Evolutionary conservation across 2,888 invertebrate genomes (phyloP), one percentile per base, ranked within the genome.

Genomic region (Rhingia campestris): DNA sequence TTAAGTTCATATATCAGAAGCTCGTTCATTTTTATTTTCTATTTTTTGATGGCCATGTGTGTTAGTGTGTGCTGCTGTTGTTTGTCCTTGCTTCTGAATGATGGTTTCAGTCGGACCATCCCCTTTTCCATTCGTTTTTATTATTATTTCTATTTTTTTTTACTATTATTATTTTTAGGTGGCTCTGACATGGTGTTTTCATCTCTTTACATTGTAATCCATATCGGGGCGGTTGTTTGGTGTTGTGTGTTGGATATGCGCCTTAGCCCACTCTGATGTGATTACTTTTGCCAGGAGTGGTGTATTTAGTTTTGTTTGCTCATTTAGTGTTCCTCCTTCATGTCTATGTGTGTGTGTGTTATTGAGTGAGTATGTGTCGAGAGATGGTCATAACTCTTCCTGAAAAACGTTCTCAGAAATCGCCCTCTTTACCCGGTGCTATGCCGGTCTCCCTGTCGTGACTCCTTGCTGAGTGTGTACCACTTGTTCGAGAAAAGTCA

Each of bases 1-100:
- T 86, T 81, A 49, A 82, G 82, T 84, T 75, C 82, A 84, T 86
- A 86, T 84, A 86, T 86, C 81, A 86, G 80, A 77, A 81, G 58
- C 51, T 70, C 67, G 66, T 69, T 74, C 67, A 54, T 67, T 73
- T 67, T 77, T 63, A 69, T 70, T 74, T 73, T 81, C 51, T 49
- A 53, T 70, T 47, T 53, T 67, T 37, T 33, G 22, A 22, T 37
- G 4, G 3, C 39, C 5, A 0, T 30, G 30, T 33, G 22, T 39
- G 3, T 14, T 56, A 5, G 6, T 75, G 12, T 5, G 6, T 64
- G 37, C 5, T 58, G 58, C 10, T 64, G 37, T 7, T 58, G 58
- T 56, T 64, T 54, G 51, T 49, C 39, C 14, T 39, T 39, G 22
- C 47, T 64, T 32, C 54, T 54, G 72, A 63, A 41, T 63, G 70